Evolutionary conservation across 2,888 invertebrate species (phyloP), one percentile per base, ranked within the genome.

Genomic region (Trichopoda pennipes): DNA sequence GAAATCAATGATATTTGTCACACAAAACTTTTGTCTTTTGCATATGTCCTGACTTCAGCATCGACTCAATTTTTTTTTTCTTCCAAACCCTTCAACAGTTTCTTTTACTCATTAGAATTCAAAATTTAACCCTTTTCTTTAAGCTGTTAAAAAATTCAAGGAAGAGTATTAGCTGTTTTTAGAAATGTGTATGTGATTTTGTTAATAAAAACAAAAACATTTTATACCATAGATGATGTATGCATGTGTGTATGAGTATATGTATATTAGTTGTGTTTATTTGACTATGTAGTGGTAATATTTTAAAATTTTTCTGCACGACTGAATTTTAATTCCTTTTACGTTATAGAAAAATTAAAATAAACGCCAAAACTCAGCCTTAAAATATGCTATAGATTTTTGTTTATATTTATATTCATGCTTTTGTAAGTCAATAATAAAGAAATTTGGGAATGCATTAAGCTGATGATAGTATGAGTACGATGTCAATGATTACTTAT

Each of bases 271-370:
- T 38, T 70, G 51, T 23, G 66, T 66, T 12, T 32, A 10, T n/a
- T 42, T 63, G 17, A 44, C 23, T 69, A 32, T 81, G 63, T 81
- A 66, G 78, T 78, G 69, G 72, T 85, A 87, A 90, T 88, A 89
- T 88, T 88, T 90, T 88, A 88, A 89, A 90, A 90, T 90, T 90
- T 90, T 89, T 90, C 87, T 88, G 89, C 90, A 88, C 89, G 89
- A 90, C 88, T 89, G 90, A 89, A 86, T 90, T 90, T 90, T 90
- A 90, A 90, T 90, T 90, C 89, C 90, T 90, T 90, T 90, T 89
- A 90, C 89, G 88, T 74, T 47, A 47, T 47, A 44, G 38, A 58
- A 68, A 78, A 58, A 75, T 23, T 35, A 61, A 73, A 73, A 73
- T 32, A 63, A 74, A 75, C 58, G 58, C 51, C 19, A 66, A 35